Evolutionary conservation across 2,113 vertebrate genomes (phyloP), one percentile per base, ranked within the genome.

Genomic region (Tupaia tana): DNA sequence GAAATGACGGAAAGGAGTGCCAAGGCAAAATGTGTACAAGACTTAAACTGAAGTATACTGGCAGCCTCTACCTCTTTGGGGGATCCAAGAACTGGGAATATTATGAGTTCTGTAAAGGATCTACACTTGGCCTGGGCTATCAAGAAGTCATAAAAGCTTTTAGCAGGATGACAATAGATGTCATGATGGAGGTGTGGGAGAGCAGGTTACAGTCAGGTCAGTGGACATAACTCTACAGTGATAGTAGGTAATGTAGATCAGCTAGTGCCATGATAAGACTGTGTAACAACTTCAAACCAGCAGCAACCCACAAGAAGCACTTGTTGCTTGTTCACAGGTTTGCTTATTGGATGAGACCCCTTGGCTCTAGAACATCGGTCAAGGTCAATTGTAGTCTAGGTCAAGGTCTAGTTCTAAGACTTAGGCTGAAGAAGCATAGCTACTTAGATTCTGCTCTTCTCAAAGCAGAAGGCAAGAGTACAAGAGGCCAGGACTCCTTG

Each of bases 211-310:
- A 43, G 43, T 16, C 11, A 22, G 25, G 3, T 58, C 6, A 9
- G 11, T 29, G 14, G 13, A 1, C 29, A 12, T 70, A 54, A 27
- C 13, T 34, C 4, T 58, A 15, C 18, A 9, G 2, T 5, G 0
- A 24, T 54, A 6, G 16, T 6, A 31, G 66, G 6, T 16, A 74
- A 6, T 13, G 7, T 16, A 24, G 43, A 31, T 83, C 43, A 95
- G 20, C 18, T 9, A 11, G 16, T 11, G 14, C 25, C 9, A 4
- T 4, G 25, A 22, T 43, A 58, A 66, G 11, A 11, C 78, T 81
- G 8, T 0, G 1, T 14, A 79, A 86, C 34, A 84, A 14, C 18
- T 63, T 22, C 22, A 34, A 43, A 4, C 13, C 0, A 34, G 8
- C 24, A 59, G 9, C 5, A 20, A 20, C 15, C 19, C 27, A 10